Evolutionary conservation across 2,113 vertebrate species (phyloP).

Genomic region (Oxygymnocypris stewartii): DNA sequence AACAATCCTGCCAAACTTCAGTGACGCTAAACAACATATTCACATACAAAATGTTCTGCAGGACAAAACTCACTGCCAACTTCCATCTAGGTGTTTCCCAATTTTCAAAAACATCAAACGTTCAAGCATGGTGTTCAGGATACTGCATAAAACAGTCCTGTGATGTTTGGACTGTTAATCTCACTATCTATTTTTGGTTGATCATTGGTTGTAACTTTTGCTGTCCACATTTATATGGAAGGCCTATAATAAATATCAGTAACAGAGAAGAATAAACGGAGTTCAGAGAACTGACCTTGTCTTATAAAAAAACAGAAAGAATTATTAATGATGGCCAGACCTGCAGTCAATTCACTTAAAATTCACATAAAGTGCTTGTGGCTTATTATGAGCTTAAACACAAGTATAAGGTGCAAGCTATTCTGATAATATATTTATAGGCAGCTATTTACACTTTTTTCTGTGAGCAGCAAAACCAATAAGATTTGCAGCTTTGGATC

Average conservation of each 20-base stretch:
- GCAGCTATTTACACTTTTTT: background rate
- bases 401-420: background rate
- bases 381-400: background rate
- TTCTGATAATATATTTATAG: background rate
- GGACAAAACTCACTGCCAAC: background rate
- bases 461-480: too few species aligned
- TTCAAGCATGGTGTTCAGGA: background rate
- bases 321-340: slow-evolving; percentile 16
- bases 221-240: background rate
- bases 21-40: background rate
- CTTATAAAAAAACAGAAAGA: slow-evolving; percentile 31
- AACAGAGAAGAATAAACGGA: background rate
- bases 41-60: background rate
- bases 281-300: background rate
- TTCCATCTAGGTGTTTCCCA: background rate
- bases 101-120: background rate
- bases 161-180: background rate
- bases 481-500: too few species aligned
- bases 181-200: background rate
- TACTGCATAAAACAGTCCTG: too few species aligned
- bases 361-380: background rate
- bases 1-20: background rate
- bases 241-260: background rate
- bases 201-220: background rate
- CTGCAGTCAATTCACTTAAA: slow-evolving; percentile 14